Conservation (phyloP, 2,888 invertebrate genomes). For the Pristionchus maxplancki region DNA sequence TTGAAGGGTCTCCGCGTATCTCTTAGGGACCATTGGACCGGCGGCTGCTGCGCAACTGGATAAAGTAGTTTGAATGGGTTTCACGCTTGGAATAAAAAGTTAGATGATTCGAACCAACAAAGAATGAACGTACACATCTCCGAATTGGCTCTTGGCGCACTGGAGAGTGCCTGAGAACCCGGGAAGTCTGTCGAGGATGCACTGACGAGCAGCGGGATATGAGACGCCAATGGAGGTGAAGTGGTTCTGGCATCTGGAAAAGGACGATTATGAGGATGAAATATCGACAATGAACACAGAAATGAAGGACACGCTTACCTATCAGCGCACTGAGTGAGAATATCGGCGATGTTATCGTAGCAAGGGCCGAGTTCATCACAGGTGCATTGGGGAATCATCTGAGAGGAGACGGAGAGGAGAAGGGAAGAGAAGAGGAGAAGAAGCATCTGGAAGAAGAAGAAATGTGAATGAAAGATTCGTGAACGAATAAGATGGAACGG, state of each 20-base stretch:
- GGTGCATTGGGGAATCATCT: slow-evolving; percentile 48
- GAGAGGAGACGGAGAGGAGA: slow-evolving; percentile 23
- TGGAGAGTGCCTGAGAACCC: background rate
- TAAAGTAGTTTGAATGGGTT: background rate
- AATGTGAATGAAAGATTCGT: background rate
- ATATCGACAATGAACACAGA: background rate
- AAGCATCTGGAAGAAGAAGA: background rate
- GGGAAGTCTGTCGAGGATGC: slow-evolving; percentile 5
- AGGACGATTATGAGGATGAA: background rate
- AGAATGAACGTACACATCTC: slow-evolving; percentile 29
- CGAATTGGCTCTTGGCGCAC: slow-evolving; percentile 34
- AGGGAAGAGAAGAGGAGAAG: background rate
- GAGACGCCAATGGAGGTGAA: slow-evolving; percentile 36
- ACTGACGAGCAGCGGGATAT: slow-evolving; percentile 42
- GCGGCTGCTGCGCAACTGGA: background rate
- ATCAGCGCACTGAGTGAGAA: slow-evolving; percentile 7
- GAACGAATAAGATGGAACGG: background rate
- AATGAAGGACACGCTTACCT: background rate
- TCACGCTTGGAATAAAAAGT: background rate
- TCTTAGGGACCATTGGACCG: slow-evolving; percentile 30
- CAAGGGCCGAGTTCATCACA: slow-evolving; percentile 27
- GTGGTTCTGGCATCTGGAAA: slow-evolving; percentile 52
- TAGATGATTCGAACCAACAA: background rate
- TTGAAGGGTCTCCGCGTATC: slow-evolving; percentile 46
- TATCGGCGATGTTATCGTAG: slow-evolving; percentile 31